These are phyloP conservation scores for Daubentonia madagascariensis DNA, from an alignment of 2,113 vertebrate genomes.

Conservation along the genomic window DNA sequence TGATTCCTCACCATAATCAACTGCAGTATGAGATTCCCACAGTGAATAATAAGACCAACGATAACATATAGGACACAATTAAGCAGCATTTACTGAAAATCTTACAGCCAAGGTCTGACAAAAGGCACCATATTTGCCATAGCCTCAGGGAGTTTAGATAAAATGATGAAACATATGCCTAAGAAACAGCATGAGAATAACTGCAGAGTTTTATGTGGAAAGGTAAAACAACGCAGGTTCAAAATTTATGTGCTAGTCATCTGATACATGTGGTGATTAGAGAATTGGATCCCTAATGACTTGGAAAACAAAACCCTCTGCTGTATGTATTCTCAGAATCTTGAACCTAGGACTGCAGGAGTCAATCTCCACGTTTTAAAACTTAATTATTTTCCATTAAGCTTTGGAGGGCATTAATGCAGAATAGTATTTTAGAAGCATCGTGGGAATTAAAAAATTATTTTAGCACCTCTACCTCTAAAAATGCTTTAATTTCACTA, in stretches of 20 bases:
- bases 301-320: not conserved
- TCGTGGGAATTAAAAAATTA: not conserved
- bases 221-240: not conserved
- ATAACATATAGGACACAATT: not conserved
- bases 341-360: not conserved
- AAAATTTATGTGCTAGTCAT: not conserved
- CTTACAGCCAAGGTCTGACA: not conserved
- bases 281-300: not conserved
- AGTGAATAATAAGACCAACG: not conserved
- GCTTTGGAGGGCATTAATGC: not conserved
- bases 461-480: not conserved
- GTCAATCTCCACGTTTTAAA: not conserved
- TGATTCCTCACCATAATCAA: not conserved
- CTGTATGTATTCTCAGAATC: not conserved
- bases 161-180: not conserved
- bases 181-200: not conserved
- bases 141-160: not conserved
- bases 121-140: not conserved
- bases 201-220: not conserved
- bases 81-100: not conserved
- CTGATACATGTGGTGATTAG: not conserved
- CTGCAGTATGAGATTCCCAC: not conserved
- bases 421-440: slow-evolving; percentile 4
- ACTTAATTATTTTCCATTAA: not conserved
- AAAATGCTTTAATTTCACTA: not conserved